Percentiles rank a stretch among this genome's conserved stretches.
Conservation (phyloP, 2,113 vertebrate genomes). For the Gambusia holbrooki region DNA sequence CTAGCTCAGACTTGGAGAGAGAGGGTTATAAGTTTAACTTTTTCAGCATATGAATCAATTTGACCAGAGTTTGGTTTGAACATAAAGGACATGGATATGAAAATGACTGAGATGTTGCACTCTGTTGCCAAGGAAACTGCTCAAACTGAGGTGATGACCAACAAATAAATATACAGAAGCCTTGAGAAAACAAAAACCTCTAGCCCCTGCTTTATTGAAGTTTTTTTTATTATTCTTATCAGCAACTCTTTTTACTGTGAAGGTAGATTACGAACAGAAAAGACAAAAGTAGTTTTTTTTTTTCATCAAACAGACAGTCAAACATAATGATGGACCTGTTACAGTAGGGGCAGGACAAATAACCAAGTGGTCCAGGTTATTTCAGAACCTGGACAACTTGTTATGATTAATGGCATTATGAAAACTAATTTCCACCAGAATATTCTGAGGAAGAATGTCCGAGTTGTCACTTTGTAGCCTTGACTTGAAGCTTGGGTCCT, state of each 20-base stretch:
- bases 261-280: no score
- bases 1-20: conserved; percentile 19
- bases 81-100: conserved; percentile 56
- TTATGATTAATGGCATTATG: no score
- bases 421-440: no score
- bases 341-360: no score
- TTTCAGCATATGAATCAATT: conserved; percentile 49
- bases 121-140: conserved; percentile 73
- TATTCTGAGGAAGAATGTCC: no score
- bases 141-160: conserved; percentile 34
- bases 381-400: no score
- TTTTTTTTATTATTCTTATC: neutral
- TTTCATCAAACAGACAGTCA: no score
- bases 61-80: conserved; percentile 47
- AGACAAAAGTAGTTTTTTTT: no score
- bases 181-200: neutral
- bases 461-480: no score
- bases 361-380: no score
- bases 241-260: neutral
- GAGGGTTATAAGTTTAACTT: conserved; percentile 11
- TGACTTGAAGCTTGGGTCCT: no score
- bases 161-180: conserved; percentile 7
- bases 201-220: neutral
- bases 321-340: no score
- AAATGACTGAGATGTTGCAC: conserved; percentile 52